phyloP scores from a whole-genome alignment of 2,888 invertebrate species.

The Colletes collaris region DNA sequence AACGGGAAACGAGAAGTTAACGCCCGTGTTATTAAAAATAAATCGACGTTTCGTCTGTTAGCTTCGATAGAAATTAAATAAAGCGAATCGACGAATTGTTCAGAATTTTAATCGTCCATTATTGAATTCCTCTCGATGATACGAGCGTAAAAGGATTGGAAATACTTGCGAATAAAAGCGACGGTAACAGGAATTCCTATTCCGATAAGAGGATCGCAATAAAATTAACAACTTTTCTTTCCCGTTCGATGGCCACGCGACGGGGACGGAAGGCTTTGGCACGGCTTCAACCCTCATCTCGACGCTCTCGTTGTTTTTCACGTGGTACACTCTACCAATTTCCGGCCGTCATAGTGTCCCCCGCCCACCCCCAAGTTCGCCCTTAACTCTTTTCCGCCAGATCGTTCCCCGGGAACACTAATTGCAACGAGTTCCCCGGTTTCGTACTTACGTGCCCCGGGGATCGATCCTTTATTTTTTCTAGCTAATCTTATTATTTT shows the following conservation, averaged over 20 bases:
- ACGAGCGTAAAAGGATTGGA: too few species aligned
- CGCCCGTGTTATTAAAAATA: too few species aligned
- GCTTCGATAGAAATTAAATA: too few species aligned
- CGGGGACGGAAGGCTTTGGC: conserved; percentile 33
- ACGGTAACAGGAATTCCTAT: background rate
- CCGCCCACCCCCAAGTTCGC: background rate
- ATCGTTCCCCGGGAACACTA: conserved; percentile 35
- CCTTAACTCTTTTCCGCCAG: conserved; percentile 32
- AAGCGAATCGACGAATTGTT: too few species aligned
- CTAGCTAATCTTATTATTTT: too few species aligned
- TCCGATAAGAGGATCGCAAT: conserved; percentile 15
- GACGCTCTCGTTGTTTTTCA: conserved; percentile 18
- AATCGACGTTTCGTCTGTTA: too few species aligned
- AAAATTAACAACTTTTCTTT: conserved; percentile 39
- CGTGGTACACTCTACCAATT: conserved; percentile 49
- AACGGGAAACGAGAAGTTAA: too few species aligned
- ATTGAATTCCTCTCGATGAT: too few species aligned
- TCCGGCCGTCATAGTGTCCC: conserved; percentile 23
- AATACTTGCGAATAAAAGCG: too few species aligned
- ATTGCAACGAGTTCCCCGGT: conserved; percentile 43
- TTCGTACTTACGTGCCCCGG: conserved; percentile 13
- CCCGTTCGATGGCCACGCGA: background rate
- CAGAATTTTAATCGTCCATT: too few species aligned
- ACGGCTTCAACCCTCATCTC: conserved; percentile 25
- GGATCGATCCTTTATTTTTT: background rate